Conservation (phyloP, 1,140 invertebrate species). For the Colletes gigas region DNA sequence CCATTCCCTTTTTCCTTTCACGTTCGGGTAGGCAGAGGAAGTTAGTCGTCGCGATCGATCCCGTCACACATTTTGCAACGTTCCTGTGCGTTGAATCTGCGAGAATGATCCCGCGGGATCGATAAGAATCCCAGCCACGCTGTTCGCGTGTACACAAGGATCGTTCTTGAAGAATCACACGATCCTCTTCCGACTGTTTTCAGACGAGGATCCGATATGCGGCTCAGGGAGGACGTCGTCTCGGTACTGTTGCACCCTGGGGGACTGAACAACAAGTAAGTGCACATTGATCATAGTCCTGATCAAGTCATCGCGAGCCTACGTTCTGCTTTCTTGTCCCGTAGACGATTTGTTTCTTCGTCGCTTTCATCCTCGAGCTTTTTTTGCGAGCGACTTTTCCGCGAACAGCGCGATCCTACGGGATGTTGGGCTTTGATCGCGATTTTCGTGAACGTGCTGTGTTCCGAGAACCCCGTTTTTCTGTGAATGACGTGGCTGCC, state of each 20-base stretch:
- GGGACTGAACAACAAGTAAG: slow-evolving; percentile 78
- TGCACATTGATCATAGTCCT: slow-evolving; percentile 9
- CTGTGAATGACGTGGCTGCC: slow-evolving; percentile 2
- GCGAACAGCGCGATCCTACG: no score
- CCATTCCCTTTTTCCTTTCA: slow-evolving; percentile 57
- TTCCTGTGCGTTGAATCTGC: neutral
- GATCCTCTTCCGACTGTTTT: slow-evolving; percentile 40
- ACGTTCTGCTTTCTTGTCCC: neutral
- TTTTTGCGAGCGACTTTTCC: no score
- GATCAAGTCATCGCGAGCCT: neutral
- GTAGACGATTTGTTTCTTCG: neutral
- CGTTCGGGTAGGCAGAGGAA: neutral
- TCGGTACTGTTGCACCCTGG: slow-evolving; percentile 69
- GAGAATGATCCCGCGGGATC: neutral
- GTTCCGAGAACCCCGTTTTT: no score
- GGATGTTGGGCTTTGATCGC: no score
- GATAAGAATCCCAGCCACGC: slow-evolving; percentile 5
- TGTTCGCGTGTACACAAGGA: neutral
- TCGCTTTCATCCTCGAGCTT: neutral
- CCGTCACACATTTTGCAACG: neutral
- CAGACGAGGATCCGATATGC: slow-evolving; percentile 76
- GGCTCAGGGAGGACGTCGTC: slow-evolving; percentile 76
- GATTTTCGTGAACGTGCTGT: no score
- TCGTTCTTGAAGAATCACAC: slow-evolving; percentile 2
- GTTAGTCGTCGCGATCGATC: slow-evolving; percentile 32